These are phyloP conservation scores for Actinostola sp. DNA, from an alignment of 92 coral and sea anemone genomes.

Conservation along the genomic window DNA sequence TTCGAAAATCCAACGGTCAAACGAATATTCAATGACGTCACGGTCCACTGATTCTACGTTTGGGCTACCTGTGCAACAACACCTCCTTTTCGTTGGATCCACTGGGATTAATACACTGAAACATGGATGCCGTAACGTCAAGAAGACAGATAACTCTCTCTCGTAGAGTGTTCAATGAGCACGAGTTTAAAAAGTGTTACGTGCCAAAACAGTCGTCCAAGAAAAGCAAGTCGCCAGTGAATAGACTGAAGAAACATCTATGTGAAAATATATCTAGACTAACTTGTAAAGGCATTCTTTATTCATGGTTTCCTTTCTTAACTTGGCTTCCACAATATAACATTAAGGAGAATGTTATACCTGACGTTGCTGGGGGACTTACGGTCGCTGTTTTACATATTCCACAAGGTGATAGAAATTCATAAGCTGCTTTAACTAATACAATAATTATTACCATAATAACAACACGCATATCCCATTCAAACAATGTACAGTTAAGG, in stretches of 20 bases:
- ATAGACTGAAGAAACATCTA: constrained; percentile 43
- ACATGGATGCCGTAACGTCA: constrained; percentile 5
- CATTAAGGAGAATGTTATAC: constrained; percentile 55
- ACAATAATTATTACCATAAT: too few species aligned
- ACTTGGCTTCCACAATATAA: constrained; percentile 85
- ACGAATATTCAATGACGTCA: too few species aligned
- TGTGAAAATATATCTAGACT: constrained; percentile 45
- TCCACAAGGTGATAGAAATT: constrained; percentile 76
- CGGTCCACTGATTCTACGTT: too few species aligned
- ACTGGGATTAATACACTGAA: too few species aligned
- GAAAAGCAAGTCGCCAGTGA: constrained; percentile 14
- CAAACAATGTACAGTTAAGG: too few species aligned
- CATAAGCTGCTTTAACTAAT: too few species aligned
- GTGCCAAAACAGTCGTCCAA: constrained; percentile 33
- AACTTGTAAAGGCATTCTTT: constrained; percentile 54
- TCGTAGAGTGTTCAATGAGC: constrained; percentile 77
- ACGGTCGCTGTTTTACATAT: constrained; percentile 88
- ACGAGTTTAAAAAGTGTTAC: constrained; percentile 65
- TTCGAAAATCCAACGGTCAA: too few species aligned
- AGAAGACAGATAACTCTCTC: constrained; percentile 61
- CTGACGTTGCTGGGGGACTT: constrained; percentile 86
- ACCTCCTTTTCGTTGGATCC: too few species aligned
- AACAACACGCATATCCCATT: too few species aligned
- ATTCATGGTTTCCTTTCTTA: constrained; percentile 80
- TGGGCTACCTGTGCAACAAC: background rate